phyloP scores from a whole-genome alignment of 2,888 invertebrate species.

The Torymus auratus region DNA sequence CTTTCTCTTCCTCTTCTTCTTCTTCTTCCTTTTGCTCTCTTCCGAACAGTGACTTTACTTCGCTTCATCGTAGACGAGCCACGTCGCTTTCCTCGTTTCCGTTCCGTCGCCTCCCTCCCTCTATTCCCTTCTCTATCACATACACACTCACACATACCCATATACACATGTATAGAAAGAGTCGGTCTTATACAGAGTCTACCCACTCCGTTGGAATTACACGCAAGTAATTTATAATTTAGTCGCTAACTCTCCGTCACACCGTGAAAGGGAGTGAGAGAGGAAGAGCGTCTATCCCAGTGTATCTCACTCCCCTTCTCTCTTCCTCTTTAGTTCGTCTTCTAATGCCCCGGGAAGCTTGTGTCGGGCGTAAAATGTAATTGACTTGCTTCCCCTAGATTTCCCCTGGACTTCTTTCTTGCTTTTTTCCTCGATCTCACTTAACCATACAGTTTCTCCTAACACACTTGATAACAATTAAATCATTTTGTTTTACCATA shows the following conservation, averaged over 20 bases:
- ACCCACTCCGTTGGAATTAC: constrained; percentile 61
- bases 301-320: neutral
- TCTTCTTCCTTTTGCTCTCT: neutral
- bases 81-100: constrained; percentile 6
- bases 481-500: too few species aligned
- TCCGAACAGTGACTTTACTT: constrained; percentile 2
- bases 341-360: constrained; percentile 21
- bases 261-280: neutral
- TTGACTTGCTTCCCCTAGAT: constrained; percentile 31
- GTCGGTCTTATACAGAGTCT: constrained; percentile 3
- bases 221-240: constrained; percentile 68
- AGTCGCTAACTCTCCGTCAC: constrained; percentile 46
- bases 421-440: neutral
- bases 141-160: neutral
- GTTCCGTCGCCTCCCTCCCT: constrained; percentile 7
- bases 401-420: constrained; percentile 10
- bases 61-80: neutral
- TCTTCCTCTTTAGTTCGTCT: neutral
- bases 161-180: neutral
- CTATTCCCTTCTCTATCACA: neutral
- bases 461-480: neutral
- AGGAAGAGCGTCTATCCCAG: neutral
- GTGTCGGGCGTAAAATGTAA: constrained; percentile 29
- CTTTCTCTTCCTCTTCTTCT: neutral
- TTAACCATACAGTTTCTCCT: neutral